Conservation (phyloP, 2,113 vertebrate genomes). For the Passer montanus region DNA sequence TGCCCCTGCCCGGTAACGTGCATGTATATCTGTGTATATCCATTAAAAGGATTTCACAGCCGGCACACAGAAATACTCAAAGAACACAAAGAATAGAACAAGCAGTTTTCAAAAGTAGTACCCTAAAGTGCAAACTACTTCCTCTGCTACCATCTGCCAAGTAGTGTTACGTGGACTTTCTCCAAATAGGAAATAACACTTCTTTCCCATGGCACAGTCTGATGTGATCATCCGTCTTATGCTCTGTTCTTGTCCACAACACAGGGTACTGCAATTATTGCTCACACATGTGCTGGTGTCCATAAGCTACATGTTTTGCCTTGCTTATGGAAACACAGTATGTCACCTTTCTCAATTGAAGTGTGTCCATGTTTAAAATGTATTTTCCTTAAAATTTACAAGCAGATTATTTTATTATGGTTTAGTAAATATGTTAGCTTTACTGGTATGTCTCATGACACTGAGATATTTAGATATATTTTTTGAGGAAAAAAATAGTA, state of each 20-base stretch:
- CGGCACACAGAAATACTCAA: accelerated
- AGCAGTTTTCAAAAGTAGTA: background rate
- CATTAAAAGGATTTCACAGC: accelerated
- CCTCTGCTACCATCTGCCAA: background rate
- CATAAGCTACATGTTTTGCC: background rate
- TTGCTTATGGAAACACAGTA: accelerated
- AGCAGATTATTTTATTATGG: background rate
- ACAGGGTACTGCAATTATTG: accelerated
- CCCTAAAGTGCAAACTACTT: background rate
- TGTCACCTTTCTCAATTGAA: background rate
- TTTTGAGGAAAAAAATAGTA: background rate
- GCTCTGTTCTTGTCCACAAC: background rate
- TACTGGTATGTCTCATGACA: background rate
- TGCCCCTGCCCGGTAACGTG: accelerated
- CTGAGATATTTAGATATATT: background rate
- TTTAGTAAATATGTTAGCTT: background rate
- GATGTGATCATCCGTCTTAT: background rate
- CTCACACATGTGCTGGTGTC: accelerated
- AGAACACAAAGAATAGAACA: background rate
- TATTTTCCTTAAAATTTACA: background rate
- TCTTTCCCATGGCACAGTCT: background rate
- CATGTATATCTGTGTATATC: accelerated
- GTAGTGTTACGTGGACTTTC: background rate
- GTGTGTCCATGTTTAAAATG: background rate
- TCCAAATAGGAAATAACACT: background rate